These are phyloP conservation scores for Phaenicophaeus curvirostris DNA, from an alignment of 2,797 vertebrate genomes.

Conservation along the genomic window DNA sequence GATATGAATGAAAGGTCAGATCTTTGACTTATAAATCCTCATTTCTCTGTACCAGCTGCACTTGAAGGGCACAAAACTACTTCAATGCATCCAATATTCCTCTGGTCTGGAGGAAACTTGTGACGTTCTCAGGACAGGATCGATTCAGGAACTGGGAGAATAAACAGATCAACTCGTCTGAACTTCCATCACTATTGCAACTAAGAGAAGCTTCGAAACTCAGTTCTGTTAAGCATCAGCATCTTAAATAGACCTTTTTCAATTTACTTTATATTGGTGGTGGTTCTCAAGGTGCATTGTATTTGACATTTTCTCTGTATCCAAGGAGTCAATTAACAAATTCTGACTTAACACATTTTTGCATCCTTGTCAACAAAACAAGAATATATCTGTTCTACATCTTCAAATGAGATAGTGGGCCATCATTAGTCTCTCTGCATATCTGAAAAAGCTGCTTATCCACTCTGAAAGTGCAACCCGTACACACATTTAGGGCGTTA, in stretches of 20 bases:
- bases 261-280: not conserved
- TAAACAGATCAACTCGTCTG: not conserved
- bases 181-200: not conserved
- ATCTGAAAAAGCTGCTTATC: not conserved
- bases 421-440: not conserved
- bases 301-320: not conserved
- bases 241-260: not conserved
- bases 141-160: not conserved
- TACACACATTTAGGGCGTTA: not conserved
- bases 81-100: not conserved
- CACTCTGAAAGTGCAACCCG: not conserved
- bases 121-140: not conserved
- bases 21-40: not conserved
- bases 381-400: not conserved
- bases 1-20: slow-evolving; percentile 5
- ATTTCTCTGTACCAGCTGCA: not conserved
- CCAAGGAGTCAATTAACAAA: not conserved
- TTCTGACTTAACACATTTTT: not conserved
- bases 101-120: not conserved
- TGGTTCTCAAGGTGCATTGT: not conserved
- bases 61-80: not conserved
- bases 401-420: not conserved
- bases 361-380: not conserved
- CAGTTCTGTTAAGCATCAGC: not conserved
- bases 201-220: not conserved